phyloP scores from a whole-genome alignment of 2,113 vertebrate species.

The Centropristis striata region DNA sequence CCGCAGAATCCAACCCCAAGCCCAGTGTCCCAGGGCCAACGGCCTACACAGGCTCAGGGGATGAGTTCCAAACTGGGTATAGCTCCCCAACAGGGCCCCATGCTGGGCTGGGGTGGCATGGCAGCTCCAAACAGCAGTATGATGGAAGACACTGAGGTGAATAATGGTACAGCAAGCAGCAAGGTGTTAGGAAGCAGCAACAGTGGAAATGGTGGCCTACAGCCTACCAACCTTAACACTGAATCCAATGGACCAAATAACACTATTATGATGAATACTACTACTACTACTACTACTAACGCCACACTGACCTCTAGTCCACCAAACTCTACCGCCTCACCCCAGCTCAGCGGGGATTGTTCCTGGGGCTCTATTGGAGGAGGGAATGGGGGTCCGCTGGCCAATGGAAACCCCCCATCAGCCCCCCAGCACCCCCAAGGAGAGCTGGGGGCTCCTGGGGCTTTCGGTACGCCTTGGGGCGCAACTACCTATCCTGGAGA shows the following conservation, averaged over 20 bases:
- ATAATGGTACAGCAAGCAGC: slow-evolving; percentile 91
- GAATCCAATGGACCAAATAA: slow-evolving; percentile 99
- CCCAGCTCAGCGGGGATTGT: slow-evolving; percentile 91
- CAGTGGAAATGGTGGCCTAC: slow-evolving; percentile 86
- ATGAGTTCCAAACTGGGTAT: slow-evolving; percentile 90
- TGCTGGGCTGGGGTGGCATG: slow-evolving; percentile 89
- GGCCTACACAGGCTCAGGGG: slow-evolving; percentile 92
- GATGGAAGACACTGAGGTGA: slow-evolving; percentile 88
- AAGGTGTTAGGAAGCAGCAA: slow-evolving; percentile 89
- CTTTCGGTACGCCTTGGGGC: slow-evolving; percentile 93
- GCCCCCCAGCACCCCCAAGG: slow-evolving; percentile 88
- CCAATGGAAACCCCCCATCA: slow-evolving; percentile 87
- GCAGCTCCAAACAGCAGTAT: slow-evolving; percentile 90
- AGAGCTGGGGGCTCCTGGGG: slow-evolving; percentile 87
- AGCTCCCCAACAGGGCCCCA: slow-evolving; percentile 66
- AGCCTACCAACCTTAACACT: slow-evolving; percentile 96
- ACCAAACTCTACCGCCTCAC: slow-evolving; percentile 97
- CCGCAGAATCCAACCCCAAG: slow-evolving; percentile 73
- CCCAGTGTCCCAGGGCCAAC: slow-evolving; percentile 89
- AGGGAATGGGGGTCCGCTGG: slow-evolving; percentile 82
- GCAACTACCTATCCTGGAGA: slow-evolving; percentile 93
- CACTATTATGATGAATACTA: slow-evolving; percentile 91
- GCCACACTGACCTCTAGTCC: slow-evolving; percentile 97
- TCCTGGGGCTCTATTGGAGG: slow-evolving; percentile 85
- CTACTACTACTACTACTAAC: slow-evolving; percentile 97